Evolutionary conservation across 2,888 invertebrate genomes (phyloP).

Genomic region (Strigamia transsilvanica): DNA sequence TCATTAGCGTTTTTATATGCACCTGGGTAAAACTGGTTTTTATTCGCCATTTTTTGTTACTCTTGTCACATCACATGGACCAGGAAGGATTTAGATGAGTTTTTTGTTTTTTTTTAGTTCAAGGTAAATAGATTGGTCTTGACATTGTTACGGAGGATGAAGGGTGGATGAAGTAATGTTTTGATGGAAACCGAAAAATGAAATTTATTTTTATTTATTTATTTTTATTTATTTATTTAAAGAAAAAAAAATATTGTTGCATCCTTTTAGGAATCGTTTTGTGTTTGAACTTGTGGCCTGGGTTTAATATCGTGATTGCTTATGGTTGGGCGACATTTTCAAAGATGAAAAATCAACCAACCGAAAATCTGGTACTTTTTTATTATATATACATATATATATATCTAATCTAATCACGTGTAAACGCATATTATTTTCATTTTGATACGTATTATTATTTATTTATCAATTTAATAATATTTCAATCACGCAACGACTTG

Average conservation of each 20-base stretch:
- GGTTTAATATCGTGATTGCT: slow-evolving; percentile 45
- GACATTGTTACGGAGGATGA: slow-evolving; percentile 19
- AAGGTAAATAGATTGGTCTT: slow-evolving; percentile 35
- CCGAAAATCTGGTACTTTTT: background rate
- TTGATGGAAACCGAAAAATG: background rate
- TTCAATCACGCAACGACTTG: slow-evolving; percentile 39
- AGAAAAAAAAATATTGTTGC: background rate
- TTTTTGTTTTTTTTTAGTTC: slow-evolving; percentile 1
- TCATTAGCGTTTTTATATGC: slow-evolving; percentile 32
- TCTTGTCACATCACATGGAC: slow-evolving; percentile 25
- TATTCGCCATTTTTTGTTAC: background rate
- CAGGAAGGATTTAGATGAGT: slow-evolving; percentile 39
- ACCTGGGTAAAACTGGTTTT: slow-evolving; percentile 40
- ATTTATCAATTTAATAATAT: background rate
- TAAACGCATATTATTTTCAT: background rate
- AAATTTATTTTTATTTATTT: background rate
- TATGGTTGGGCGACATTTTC: background rate
- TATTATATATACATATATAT: too few relatives aligned
- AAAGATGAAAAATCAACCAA: background rate
- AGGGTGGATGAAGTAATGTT: background rate
- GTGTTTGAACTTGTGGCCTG: slow-evolving; percentile 39
- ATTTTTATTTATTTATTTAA: background rate
- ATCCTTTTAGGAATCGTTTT: background rate
- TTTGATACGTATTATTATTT: slow-evolving; percentile 20
- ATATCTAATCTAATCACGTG: too few relatives aligned